Base-by-base conservation (phyloP, 2,797 vertebrate genomes). In the Pagetopsis macropterus region DNA sequence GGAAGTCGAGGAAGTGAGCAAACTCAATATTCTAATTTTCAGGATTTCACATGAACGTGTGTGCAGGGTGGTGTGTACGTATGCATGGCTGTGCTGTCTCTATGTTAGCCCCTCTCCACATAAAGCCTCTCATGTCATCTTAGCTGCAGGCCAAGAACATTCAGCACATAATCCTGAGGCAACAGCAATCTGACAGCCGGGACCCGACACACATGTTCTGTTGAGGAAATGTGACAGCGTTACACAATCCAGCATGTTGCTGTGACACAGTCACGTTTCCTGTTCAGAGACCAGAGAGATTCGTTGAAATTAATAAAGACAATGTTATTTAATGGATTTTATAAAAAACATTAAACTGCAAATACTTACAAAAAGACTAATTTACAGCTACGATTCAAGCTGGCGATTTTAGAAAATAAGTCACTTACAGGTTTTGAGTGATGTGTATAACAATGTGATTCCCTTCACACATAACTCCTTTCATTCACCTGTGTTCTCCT, bases 111-210 rank as follows among this genome's bases (percentile, higher is more conserved):
- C 55, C 60, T 41, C 48, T 62, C 61, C 45, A 73, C 72, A 70
- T 60, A 58, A 75, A 83, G 57, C 51, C 48, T 78, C 70, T 83
- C 76, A 67, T 76, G 75, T 70, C 70, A 67, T 81, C 75, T 83
- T 72, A 40, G 74, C 74, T 77, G 58, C n/a, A 1, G 54, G 71
- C 65, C 19, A 64, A 46, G 69, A 57, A 48, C 56, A 78, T 67
- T 75, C 72, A 79, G 52, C 56, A 68, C 51, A 73, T 66, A 72
- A 83, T 81, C 75, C 75, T 75, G 59, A 75, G 60, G 57, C 56
- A 76, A 65, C 79, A 85, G 65, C 69, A 72, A 64, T 78, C 14
- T 81, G 73, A 79, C 83, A 71, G 51, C 11, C 45, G 33, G 52
- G 45, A 58, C 54, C 61, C 52, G 27, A 64, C 44, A 70, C 37